Evolutionary conservation across 2,113 vertebrate species (phyloP).

Genomic region (Dipodomys stephensi): DNA sequence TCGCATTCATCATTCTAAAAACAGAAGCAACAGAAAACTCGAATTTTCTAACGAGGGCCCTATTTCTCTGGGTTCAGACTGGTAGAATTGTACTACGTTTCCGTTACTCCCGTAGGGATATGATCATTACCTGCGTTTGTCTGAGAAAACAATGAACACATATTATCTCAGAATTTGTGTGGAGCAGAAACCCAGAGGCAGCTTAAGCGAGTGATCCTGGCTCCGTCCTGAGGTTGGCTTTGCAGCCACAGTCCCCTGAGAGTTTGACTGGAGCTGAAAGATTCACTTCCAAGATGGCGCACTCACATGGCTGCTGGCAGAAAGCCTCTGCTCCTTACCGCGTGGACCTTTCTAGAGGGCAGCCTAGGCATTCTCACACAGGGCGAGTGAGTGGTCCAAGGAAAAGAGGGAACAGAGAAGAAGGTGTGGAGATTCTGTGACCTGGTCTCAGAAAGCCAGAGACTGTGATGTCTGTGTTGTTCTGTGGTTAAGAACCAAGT

Average conservation of each 20-base stretch:
- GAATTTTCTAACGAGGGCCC: neutral
- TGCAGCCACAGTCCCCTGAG: neutral
- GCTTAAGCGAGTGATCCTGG: neutral
- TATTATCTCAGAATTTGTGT: neutral
- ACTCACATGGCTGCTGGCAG: neutral
- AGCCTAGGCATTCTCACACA: neutral
- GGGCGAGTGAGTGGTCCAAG: neutral
- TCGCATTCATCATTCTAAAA: conserved; percentile 49
- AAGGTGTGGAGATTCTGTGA: neutral
- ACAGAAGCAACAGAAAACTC: neutral
- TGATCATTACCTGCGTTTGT: neutral
- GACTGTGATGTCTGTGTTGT: neutral
- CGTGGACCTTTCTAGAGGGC: neutral
- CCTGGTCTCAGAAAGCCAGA: neutral
- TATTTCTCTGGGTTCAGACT: conserved; percentile 13
- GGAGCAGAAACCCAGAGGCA: neutral
- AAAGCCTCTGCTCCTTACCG: neutral
- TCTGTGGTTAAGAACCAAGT: neutral
- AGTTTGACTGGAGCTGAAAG: neutral
- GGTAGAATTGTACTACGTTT: neutral
- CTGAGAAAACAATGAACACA: neutral
- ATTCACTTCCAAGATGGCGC: neutral
- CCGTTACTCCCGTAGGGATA: neutral
- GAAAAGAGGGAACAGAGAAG: neutral
- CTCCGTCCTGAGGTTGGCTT: neutral